Conservation (phyloP, 2,888 invertebrate species). For the Cecidostiba fungosa region DNA sequence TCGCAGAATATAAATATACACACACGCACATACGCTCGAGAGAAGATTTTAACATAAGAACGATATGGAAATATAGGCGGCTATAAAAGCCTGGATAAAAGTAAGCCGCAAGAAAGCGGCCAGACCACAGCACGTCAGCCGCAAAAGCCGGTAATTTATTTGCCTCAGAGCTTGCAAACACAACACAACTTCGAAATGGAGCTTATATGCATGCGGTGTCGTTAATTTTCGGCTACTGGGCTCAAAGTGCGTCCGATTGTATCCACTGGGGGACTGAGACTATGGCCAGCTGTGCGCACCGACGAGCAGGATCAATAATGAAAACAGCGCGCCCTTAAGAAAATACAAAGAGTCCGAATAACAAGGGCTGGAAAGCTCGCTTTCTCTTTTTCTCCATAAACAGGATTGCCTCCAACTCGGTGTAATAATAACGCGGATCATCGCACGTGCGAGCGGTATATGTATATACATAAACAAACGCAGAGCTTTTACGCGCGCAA, state of each 20-base stretch:
- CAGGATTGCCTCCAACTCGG: background rate
- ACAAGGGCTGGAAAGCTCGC: background rate
- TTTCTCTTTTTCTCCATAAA: background rate
- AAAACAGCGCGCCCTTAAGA: slow-evolving; percentile 41
- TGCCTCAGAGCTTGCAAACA: background rate
- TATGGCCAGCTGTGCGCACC: background rate
- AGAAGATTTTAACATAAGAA: background rate
- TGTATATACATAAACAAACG: background rate
- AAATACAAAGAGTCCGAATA: slow-evolving; percentile 8
- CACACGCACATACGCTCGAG: background rate
- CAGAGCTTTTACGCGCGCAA: background rate
- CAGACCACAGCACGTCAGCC: background rate
- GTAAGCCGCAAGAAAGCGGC: background rate
- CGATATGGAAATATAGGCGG: slow-evolving; percentile 27
- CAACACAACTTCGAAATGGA: background rate
- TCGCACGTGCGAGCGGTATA: background rate
- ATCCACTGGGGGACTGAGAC: background rate
- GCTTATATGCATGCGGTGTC: background rate
- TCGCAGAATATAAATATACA: background rate
- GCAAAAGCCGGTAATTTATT: slow-evolving; percentile 21
- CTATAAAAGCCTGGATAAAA: background rate
- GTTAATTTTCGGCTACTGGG: slow-evolving; percentile 20
- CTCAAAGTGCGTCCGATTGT: background rate
- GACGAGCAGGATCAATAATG: slow-evolving; percentile 39
- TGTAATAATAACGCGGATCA: background rate